These are phyloP conservation scores for Enteromius fasciolatus DNA, from an alignment of 2,797 vertebrate species.

Conservation along the genomic window DNA sequence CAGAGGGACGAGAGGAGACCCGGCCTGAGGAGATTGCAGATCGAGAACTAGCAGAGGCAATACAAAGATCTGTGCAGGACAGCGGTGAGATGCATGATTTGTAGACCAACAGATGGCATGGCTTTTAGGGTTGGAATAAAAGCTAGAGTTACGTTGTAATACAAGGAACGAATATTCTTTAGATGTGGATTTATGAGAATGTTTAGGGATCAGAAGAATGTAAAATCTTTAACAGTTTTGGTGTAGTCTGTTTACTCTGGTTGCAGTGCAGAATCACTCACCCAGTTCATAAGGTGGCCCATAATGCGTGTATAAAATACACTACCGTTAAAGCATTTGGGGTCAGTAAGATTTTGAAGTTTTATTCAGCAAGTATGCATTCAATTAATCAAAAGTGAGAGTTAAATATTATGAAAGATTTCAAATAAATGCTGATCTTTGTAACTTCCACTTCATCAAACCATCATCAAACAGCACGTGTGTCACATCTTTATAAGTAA, in stretches of 20 bases:
- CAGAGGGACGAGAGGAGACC: slow-evolving; percentile 86
- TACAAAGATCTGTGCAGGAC: slow-evolving; percentile 95
- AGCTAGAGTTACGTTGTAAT: not conserved
- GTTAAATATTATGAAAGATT: not conserved
- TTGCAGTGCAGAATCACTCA: slow-evolving; percentile 48
- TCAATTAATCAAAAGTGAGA: not conserved
- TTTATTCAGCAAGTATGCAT: not conserved
- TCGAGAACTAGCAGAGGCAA: slow-evolving; percentile 92
- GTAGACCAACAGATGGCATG: slow-evolving; percentile 8
- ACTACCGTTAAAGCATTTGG: not conserved
- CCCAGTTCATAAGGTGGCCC: slow-evolving; percentile 46
- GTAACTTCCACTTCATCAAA: not conserved
- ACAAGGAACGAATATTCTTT: not conserved
- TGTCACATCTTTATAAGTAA: not conserved
- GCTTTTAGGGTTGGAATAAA: not conserved
- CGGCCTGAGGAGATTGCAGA: slow-evolving; percentile 91
- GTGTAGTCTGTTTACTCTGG: slow-evolving; percentile 30
- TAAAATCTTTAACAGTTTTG: slow-evolving; percentile 5
- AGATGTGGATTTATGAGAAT: not conserved
- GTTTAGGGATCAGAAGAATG: not conserved
- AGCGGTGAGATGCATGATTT: slow-evolving; percentile 81
- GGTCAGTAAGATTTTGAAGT: not conserved
- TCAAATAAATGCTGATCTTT: not conserved
- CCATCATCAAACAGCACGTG: not conserved
- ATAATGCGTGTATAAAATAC: slow-evolving; percentile 24